Base-by-base conservation (phyloP, 2,113 vertebrate species). In the Gambusia holbrooki region DNA sequence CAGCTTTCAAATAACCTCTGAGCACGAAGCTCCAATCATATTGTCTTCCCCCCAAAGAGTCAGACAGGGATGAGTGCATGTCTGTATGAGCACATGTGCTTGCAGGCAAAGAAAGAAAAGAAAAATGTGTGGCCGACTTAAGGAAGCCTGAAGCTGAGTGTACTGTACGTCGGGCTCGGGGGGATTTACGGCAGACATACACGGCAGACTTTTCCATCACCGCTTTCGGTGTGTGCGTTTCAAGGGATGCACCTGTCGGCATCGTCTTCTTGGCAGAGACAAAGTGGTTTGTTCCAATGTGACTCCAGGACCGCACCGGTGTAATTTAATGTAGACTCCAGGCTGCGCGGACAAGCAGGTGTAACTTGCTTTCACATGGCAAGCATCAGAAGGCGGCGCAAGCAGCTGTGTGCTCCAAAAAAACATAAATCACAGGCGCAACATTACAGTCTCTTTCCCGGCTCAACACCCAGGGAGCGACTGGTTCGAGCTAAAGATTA, bases 1-100 rank as follows among this genome's bases (percentile, higher is more conserved):
- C 76, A 62, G 65, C 73, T 81, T 80, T 73, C 37, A 60, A 86
- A 89, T 74, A 79, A 69, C 48, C 79, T 87, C 64, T 32, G 54
- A 69, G 86, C 74, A 82, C 17, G 4, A 48, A 19, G 45, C 45
- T 48, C 17, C 6, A 5, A 48, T 48, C 45, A 48, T 62, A 81
- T 84, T 73, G 48, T 83, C 32, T 79, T 74, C 69, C 42, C 42
- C 48, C 72, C 1, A 3, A 65, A 65, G 32, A 73, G 71, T 25
- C 74, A 72, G n/a, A 35, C 67, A 60, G 79, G 7, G 58, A 37
- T 54, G 33, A 60, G 14, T 73, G 61, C n/a, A 15, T 72, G 14
- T 64, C 40, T 42, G 14, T 4, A 19, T 51, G 51, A 67, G 45
- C 32, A 32, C 60, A 48, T 78, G 58, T 61, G 48, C 32, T 33